These are phyloP conservation scores for Andricus grossulariae DNA, from an alignment of 1,140 invertebrate species.

Conservation along the genomic window DNA sequence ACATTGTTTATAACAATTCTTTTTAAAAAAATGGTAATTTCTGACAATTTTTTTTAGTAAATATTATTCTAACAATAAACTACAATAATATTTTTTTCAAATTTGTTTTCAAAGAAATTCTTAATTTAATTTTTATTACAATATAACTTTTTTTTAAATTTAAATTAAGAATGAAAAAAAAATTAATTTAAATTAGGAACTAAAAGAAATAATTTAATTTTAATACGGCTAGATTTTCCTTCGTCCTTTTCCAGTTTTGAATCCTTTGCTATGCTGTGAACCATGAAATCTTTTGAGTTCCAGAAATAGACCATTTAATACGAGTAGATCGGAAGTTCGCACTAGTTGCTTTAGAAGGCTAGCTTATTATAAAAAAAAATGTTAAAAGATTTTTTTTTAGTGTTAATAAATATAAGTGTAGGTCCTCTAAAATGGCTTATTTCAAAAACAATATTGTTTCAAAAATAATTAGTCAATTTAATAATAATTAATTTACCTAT, in stretches of 20 bases:
- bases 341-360: constrained; percentile 19
- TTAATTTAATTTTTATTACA: no score
- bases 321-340: constrained; percentile 28
- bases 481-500: no score
- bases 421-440: constrained; percentile 29
- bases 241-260: not conserved
- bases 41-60: no score
- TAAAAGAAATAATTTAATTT: no score
- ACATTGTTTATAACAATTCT: no score
- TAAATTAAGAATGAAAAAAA: no score
- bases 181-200: no score
- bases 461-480: not conserved
- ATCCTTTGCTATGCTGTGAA: not conserved
- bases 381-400: not conserved
- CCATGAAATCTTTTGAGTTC: not conserved
- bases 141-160: no score
- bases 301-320: not conserved
- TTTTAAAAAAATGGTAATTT: no score
- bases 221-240: not conserved
- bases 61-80: no score
- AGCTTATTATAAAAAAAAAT: constrained; percentile 15
- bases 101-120: not conserved
- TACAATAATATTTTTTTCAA: not conserved
- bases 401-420: not conserved
- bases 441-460: constrained; percentile 31